These are phyloP conservation scores for Carapus acus DNA, from an alignment of 2,797 vertebrate species.

Conservation along the genomic window DNA sequence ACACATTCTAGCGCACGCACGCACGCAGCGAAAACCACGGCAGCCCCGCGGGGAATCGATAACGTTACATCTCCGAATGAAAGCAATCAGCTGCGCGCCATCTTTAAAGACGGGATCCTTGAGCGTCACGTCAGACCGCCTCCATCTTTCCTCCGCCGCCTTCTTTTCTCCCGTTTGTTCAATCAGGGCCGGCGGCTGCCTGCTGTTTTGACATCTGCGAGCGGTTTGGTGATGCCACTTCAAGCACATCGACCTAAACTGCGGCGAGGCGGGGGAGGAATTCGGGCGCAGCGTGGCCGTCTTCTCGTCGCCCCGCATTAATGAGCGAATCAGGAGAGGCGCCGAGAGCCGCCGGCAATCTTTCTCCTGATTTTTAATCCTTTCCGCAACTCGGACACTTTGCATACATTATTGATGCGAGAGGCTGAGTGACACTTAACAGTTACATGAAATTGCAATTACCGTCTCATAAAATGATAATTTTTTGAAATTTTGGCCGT, in stretches of 20 bases:
- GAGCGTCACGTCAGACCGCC: conserved; percentile 31
- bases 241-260: conserved; percentile 44
- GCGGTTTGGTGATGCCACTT: conserved; percentile 37
- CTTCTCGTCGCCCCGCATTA: conserved; percentile 49
- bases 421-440: conserved; percentile 40
- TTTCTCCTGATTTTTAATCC: conserved; percentile 45
- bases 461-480: no score
- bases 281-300: conserved; percentile 35
- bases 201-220: conserved; percentile 36
- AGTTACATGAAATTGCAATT: conserved; percentile 39
- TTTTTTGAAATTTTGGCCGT: no score
- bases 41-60: conserved; percentile 36
- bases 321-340: conserved; percentile 38
- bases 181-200: conserved; percentile 38
- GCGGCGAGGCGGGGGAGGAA: conserved; percentile 28
- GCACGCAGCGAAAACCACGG: no score
- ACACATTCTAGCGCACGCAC: no score
- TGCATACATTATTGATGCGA: conserved; percentile 53
- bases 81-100: conserved; percentile 30
- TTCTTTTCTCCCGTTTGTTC: conserved; percentile 27
- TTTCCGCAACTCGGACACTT: conserved; percentile 40
- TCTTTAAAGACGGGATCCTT: conserved; percentile 19
- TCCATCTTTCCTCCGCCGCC: conserved; percentile 14
- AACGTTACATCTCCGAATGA: conserved; percentile 36
- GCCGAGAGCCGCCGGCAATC: conserved; percentile 33